Evolutionary conservation across 2,113 vertebrate genomes (phyloP).

Genomic region (Anguilla rostrata): DNA sequence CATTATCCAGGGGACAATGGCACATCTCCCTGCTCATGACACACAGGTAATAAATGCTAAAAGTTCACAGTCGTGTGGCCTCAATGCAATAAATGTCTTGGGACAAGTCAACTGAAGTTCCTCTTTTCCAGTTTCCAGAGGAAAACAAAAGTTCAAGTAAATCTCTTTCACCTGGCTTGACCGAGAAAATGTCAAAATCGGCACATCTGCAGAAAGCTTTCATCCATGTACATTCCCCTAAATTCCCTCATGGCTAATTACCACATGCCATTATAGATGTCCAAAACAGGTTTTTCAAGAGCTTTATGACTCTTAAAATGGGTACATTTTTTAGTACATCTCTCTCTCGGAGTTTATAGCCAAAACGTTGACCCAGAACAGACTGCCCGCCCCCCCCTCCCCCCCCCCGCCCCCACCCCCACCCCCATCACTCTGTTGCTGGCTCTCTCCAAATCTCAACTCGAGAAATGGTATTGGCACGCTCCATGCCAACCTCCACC

Average conservation of each 20-base stretch:
- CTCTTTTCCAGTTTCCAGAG: too few relatives aligned
- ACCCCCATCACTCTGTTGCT: neutral
- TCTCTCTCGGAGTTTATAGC: neutral
- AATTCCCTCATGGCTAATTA: slow-evolving; percentile 18
- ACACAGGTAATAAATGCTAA: too few relatives aligned
- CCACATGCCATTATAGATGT: slow-evolving; percentile 1
- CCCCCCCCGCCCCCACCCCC: too few relatives aligned
- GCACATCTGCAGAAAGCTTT: neutral
- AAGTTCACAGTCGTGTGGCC: neutral
- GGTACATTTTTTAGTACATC: slow-evolving; percentile 9
- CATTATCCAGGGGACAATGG: neutral
- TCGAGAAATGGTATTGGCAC: neutral
- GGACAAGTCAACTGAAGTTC: neutral
- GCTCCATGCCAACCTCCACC: neutral
- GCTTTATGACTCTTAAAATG: slow-evolving; percentile 33
- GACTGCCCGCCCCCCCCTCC: neutral
- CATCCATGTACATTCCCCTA: neutral
- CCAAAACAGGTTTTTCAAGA: neutral
- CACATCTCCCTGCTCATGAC: neutral
- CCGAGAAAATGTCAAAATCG: neutral
- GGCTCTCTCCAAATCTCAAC: neutral
- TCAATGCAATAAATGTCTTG: neutral
- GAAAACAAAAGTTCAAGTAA: neutral
- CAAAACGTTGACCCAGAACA: neutral
- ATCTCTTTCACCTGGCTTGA: neutral